phyloP scores from a whole-genome alignment of 1,140 invertebrate genomes.

The Drosophila guanche region DNA sequence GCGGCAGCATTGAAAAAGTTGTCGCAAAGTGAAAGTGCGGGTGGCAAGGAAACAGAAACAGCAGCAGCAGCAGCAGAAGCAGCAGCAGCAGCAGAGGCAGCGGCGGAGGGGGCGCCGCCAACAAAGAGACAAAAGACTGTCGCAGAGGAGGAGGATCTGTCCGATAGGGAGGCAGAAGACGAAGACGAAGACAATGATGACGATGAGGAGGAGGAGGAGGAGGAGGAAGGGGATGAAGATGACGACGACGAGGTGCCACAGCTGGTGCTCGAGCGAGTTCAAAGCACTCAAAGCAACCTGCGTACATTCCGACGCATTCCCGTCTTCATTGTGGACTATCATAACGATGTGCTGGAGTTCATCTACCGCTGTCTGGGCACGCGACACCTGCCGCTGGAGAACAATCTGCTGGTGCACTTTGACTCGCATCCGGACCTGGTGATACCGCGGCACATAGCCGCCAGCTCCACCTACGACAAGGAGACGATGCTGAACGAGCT shows the following conservation, averaged over 20 bases:
- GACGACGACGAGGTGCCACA: constrained; percentile 39
- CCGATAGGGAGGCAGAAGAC: neutral
- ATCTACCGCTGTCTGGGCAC: constrained; percentile 93
- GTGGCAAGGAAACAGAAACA: constrained; percentile 20
- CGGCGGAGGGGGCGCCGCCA: constrained; percentile 44
- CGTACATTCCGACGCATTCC: constrained; percentile 87
- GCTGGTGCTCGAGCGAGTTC: constrained; percentile 42
- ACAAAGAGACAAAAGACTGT: constrained; percentile 59
- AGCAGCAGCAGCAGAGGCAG: constrained; percentile 22
- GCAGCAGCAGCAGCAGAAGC: constrained; percentile 7
- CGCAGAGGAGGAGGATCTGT: constrained; percentile 8
- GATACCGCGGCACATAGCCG: constrained; percentile 86
- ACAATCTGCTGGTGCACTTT: constrained; percentile 91
- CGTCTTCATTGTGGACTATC: constrained; percentile 90
- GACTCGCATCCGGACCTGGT: constrained; percentile 96
- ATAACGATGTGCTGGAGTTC: constrained; percentile 90
- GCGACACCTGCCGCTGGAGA: constrained; percentile 90
- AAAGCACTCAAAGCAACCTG: constrained; percentile 52
- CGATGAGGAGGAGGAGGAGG: neutral
- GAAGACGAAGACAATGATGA: constrained; percentile 5
- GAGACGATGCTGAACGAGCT: constrained; percentile 84
- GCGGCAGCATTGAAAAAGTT: constrained; percentile 35
- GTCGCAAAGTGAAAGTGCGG: constrained; percentile 68
- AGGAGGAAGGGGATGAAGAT: neutral
- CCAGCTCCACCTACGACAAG: constrained; percentile 83